Evolutionary conservation across 2,113 vertebrate genomes (phyloP).

Genomic region (Dicaeum eximium): DNA sequence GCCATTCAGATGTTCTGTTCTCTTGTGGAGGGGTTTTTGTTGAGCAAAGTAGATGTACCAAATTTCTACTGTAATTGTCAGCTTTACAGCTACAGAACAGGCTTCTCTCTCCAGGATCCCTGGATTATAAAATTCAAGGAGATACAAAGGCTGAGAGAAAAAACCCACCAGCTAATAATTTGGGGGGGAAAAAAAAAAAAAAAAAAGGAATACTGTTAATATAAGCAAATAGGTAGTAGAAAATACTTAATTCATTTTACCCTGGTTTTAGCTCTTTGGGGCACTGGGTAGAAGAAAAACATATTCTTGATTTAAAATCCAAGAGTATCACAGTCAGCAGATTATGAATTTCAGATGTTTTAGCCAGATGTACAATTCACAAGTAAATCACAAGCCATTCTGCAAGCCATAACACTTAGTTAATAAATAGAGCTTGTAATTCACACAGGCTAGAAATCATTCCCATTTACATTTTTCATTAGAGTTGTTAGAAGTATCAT

Average conservation of each 20-base stretch:
- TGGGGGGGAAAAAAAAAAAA: neutral
- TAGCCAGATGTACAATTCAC: neutral
- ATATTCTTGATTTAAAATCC: neutral
- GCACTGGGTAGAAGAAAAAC: neutral
- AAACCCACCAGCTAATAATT: neutral
- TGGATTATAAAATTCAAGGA: neutral
- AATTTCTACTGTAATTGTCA: conserved; percentile 12
- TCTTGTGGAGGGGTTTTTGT: neutral
- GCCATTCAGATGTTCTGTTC: conserved; percentile 9
- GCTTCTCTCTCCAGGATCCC: neutral
- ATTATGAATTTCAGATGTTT: neutral
- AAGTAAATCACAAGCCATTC: neutral
- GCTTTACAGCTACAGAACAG: neutral
- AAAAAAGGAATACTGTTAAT: neutral
- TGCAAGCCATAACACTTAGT: neutral
- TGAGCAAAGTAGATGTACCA: neutral
- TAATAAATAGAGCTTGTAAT: neutral
- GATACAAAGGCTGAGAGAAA: neutral
- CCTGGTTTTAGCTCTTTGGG: neutral
- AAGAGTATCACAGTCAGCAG: neutral
- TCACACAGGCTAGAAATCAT: neutral
- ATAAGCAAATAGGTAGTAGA: neutral
- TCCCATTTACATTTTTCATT: neutral
- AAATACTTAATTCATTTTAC: neutral
- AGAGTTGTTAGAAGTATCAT: neutral